Conservation (phyloP, 92 coral and sea anemone species). For the Umimayanthus chanpuru region DNA sequence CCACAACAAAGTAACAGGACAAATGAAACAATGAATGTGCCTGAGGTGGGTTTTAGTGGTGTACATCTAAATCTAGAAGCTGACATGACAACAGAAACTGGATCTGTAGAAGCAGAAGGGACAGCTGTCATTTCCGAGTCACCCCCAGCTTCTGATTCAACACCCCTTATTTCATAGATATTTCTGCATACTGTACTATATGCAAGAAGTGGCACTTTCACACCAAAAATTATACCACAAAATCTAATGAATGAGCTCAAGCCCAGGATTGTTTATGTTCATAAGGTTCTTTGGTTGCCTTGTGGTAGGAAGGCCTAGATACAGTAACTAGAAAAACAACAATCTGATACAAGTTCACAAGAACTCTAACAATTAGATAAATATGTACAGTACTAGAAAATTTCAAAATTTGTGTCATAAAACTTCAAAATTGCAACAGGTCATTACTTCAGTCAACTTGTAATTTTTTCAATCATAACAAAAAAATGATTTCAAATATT, state of each 20-base stretch:
- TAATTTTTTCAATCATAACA: too few relatives aligned
- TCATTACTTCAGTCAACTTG: too few relatives aligned
- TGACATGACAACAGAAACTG: background rate
- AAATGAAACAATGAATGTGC: background rate
- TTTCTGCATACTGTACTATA: too few relatives aligned
- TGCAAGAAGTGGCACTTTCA: background rate
- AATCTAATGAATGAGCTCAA: background rate
- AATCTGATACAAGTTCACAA: too few relatives aligned
- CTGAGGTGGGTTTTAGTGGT: background rate
- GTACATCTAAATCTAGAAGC: background rate
- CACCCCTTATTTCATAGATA: slow-evolving; percentile 12
- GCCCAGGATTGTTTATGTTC: background rate
- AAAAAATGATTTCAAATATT: too few relatives aligned
- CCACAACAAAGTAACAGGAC: background rate
- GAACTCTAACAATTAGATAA: too few relatives aligned
- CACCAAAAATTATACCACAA: too few relatives aligned
- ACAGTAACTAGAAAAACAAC: too few relatives aligned
- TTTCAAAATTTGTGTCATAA: too few relatives aligned
- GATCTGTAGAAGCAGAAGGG: background rate
- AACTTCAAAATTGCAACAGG: too few relatives aligned
- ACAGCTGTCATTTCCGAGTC: background rate
- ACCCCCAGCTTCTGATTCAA: slow-evolving; percentile 24
- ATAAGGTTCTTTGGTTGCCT: background rate
- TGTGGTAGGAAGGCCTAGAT: too few relatives aligned
- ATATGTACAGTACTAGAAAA: too few relatives aligned